A percentile compares a stretch with the other conserved stretches of the same genome.
These are phyloP conservation scores for Ptychodera flava DNA, from an alignment of 35 echinoderm and acorn worm genomes.

Conservation along the genomic window DNA sequence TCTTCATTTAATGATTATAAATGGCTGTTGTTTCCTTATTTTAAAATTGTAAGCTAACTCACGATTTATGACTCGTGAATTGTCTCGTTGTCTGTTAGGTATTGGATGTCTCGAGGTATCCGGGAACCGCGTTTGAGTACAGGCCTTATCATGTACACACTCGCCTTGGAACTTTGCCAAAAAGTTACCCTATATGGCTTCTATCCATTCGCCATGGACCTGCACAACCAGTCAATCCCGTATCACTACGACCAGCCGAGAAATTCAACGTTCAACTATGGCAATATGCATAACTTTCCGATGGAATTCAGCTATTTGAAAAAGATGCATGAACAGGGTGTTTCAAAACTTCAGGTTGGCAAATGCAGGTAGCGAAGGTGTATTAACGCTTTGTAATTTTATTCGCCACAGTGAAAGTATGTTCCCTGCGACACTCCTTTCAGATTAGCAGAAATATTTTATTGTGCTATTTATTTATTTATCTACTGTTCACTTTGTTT, in stretches of 20 bases:
- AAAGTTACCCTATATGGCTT: conserved; percentile 92
- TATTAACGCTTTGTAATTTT: too few species aligned
- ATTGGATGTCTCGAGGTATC: conserved; percentile 75
- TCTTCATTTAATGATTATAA: too few species aligned
- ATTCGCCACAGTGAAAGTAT: too few species aligned
- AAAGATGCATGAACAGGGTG: conserved; percentile 69
- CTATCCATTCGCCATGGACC: conserved; percentile 76
- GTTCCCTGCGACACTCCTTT: too few species aligned
- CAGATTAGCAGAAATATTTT: too few species aligned
- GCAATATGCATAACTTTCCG: conserved; percentile 65
- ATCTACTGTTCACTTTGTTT: too few species aligned
- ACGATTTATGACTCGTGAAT: too few species aligned
- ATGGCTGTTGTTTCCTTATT: too few species aligned
- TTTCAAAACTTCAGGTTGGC: conserved; percentile 62
- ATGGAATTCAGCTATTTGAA: conserved; percentile 92
- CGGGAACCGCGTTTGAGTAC: conserved; percentile 90
- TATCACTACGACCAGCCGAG: conserved; percentile 86
- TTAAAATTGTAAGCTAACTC: too few species aligned
- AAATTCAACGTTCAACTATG: conserved; percentile 56
- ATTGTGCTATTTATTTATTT: too few species aligned
- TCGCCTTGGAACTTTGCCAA: conserved; percentile 72
- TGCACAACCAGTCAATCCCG: conserved; percentile 48
- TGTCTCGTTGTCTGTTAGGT: too few species aligned
- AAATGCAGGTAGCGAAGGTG: conserved; percentile 34
- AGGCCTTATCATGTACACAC: conserved; percentile 89